These are phyloP conservation scores for Drosophila paranaensis DNA, from an alignment of 2,888 invertebrate genomes.

Conservation along the genomic window DNA sequence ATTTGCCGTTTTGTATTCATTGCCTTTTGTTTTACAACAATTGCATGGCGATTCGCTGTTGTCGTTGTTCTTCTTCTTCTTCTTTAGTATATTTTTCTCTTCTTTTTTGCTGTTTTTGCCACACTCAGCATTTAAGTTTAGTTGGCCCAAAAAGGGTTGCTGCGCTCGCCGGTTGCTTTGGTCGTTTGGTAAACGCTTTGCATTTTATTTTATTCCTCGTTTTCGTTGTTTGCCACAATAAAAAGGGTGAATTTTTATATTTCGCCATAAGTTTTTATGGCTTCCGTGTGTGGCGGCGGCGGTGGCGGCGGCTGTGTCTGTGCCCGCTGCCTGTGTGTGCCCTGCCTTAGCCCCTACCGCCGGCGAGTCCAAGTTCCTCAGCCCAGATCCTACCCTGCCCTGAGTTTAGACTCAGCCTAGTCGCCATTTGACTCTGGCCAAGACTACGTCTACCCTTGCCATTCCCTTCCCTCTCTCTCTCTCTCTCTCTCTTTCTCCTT, in stretches of 20 bases:
- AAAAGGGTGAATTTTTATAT: slow-evolving; percentile 80
- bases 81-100: slow-evolving; percentile 25
- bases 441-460: neutral
- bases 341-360: neutral
- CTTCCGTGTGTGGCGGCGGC: slow-evolving; percentile 73
- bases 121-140: slow-evolving; percentile 77
- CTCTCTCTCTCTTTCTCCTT: neutral
- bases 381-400: slow-evolving; percentile 9
- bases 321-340: slow-evolving; percentile 3
- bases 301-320: slow-evolving; percentile 23
- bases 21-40: slow-evolving; percentile 77
- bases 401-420: slow-evolving; percentile 5
- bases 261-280: slow-evolving; percentile 81
- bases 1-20: slow-evolving; percentile 51
- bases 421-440: slow-evolving; percentile 35
- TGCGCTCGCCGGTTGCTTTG: slow-evolving; percentile 33
- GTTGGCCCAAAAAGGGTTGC: slow-evolving; percentile 72
- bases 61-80: slow-evolving; percentile 19
- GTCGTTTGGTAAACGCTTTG: slow-evolving; percentile 66
- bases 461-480: neutral
- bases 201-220: slow-evolving; percentile 77
- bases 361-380: neutral
- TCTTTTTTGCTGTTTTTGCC: slow-evolving; percentile 60
- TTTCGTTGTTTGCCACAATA: slow-evolving; percentile 76
- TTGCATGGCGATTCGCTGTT: slow-evolving; percentile 61